These are phyloP conservation scores for Acrossocheilus wenchowensis DNA, from an alignment of 2,797 vertebrate species.

Conservation along the genomic window DNA sequence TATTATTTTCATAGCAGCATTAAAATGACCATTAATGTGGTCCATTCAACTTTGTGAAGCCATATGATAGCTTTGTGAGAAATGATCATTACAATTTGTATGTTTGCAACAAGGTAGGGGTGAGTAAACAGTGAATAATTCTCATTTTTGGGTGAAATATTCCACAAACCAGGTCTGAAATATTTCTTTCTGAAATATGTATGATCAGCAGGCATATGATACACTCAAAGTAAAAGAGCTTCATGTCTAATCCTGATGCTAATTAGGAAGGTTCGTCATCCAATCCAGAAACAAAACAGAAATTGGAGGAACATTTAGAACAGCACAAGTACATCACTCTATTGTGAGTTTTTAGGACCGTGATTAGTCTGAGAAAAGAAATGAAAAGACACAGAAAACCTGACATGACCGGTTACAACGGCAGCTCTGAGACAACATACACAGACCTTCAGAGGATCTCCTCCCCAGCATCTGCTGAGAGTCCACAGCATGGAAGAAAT, in stretches of 20 bases:
- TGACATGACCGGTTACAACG: background rate
- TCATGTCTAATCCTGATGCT: background rate
- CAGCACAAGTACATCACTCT: background rate
- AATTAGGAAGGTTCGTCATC: background rate
- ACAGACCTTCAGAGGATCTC: slow-evolving; percentile 6
- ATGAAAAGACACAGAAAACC: background rate
- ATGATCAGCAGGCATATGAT: background rate
- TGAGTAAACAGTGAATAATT: too few species aligned
- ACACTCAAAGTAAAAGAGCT: slow-evolving; percentile 1
- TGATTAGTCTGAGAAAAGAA: background rate
- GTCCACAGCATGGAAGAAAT: slow-evolving; percentile 4
- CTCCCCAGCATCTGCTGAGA: background rate
- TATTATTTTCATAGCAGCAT: background rate
- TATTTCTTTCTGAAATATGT: slow-evolving; percentile 3
- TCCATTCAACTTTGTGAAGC: background rate
- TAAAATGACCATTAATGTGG: background rate
- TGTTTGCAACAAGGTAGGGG: background rate
- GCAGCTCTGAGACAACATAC: background rate
- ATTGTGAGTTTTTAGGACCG: background rate
- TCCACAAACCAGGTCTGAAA: background rate
- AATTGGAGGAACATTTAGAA: background rate
- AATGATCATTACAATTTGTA: background rate
- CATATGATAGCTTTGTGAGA: background rate
- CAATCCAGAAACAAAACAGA: slow-evolving; percentile 6
- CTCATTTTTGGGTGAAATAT: background rate